Evolutionary conservation across 1,140 invertebrate genomes (phyloP).

Genomic region (Pseudachorutes palmiensis): DNA sequence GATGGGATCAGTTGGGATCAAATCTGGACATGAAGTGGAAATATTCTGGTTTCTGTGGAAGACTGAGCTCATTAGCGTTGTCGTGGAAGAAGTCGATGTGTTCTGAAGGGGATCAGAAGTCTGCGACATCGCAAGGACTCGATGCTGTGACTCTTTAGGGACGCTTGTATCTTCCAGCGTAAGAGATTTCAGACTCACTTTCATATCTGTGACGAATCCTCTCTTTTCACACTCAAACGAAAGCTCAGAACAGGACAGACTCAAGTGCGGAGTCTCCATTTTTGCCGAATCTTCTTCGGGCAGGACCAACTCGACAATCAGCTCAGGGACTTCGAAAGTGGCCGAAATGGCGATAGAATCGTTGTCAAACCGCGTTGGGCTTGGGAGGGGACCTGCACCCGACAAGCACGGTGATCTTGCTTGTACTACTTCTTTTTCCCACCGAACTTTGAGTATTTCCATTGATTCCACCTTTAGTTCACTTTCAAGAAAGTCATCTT

Average conservation of each 20-base stretch:
- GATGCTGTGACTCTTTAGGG: constrained; percentile 41
- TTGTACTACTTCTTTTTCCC: constrained; percentile 26
- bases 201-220: constrained; percentile 31
- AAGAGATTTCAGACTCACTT: constrained; percentile 38
- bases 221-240: constrained; percentile 30
- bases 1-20: constrained; percentile 42
- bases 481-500: constrained; percentile 20
- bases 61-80: background rate
- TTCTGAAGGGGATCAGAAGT: background rate
- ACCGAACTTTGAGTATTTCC: constrained; percentile 6
- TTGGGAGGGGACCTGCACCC: constrained; percentile 32
- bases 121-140: constrained; percentile 45
- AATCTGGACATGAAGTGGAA: constrained; percentile 77
- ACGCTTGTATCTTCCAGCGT: constrained; percentile 47
- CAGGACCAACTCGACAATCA: constrained; percentile 58
- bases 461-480: background rate
- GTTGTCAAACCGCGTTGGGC: constrained; percentile 27
- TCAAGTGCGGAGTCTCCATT: constrained; percentile 25
- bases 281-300: constrained; percentile 3
- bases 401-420: constrained; percentile 14
- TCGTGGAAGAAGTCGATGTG: constrained; percentile 5
- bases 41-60: constrained; percentile 47
- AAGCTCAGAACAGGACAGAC: constrained; percentile 32
- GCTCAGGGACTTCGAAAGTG: constrained; percentile 59
- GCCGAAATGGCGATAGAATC: constrained; percentile 44